Percentiles rank a stretch among this genome's conserved stretches.
Evolutionary conservation across 1,140 invertebrate species (phyloP).

Genomic region (Hycleus phaleratus): DNA sequence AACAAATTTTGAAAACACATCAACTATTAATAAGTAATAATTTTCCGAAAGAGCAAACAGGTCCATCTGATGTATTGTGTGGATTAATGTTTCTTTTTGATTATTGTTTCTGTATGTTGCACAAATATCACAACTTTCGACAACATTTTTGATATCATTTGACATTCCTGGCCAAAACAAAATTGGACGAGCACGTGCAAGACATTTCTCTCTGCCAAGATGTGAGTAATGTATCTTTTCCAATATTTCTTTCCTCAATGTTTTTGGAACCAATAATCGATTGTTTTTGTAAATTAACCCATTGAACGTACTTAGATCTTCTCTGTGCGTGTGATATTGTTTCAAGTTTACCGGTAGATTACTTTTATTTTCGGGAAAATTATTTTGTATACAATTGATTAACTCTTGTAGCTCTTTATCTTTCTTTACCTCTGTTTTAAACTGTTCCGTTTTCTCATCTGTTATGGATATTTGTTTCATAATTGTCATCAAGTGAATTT

Average conservation of each 20-base stretch:
- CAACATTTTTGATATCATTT: background rate
- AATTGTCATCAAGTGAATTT: no score
- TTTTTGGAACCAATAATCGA: background rate
- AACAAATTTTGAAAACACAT: no score
- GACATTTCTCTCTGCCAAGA: constrained; percentile 20
- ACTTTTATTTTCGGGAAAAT: background rate
- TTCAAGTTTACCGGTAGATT: background rate
- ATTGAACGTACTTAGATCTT: background rate
- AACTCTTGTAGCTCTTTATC: background rate
- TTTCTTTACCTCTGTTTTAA: background rate
- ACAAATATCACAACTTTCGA: constrained; percentile 3
- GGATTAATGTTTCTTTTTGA: no score
- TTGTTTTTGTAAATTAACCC: background rate
- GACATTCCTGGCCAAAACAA: background rate
- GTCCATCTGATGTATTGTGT: no score
- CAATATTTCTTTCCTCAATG: background rate
- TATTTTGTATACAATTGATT: background rate
- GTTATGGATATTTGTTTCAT: no score
- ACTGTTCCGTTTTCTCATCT: background rate
- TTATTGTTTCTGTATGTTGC: no score
- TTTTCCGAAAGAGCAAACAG: no score
- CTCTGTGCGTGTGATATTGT: background rate
- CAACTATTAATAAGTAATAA: no score
- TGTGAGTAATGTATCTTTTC: background rate
- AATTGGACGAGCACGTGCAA: constrained; percentile 25